Evolutionary conservation across 2,888 invertebrate genomes (phyloP).

Genomic region (Pandemis cinnamomeana): DNA sequence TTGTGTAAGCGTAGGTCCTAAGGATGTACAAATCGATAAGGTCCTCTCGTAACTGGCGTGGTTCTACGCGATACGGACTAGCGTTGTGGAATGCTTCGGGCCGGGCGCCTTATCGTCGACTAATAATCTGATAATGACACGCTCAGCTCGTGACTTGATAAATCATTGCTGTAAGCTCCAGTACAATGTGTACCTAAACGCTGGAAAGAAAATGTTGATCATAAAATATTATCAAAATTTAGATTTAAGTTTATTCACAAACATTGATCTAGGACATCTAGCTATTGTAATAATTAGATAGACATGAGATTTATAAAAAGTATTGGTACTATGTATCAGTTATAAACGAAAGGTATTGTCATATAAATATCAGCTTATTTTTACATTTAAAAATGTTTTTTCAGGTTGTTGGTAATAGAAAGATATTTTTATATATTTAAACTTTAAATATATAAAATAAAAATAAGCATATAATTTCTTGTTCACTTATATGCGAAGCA

Average conservation of each 20-base stretch:
- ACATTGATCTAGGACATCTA: constrained; percentile 34
- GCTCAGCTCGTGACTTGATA: constrained; percentile 14
- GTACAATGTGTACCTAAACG: constrained; percentile 29
- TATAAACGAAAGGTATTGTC: constrained; percentile 30
- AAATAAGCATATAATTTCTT: constrained; percentile 34
- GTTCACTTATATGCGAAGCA: constrained; percentile 18
- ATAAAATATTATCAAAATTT: constrained; percentile 25
- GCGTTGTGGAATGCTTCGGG: constrained; percentile 20
- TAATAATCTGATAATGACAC: constrained; percentile 19
- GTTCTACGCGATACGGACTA: constrained; percentile 46
- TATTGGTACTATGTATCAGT: constrained; percentile 73
- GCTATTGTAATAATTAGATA: constrained; percentile 45
- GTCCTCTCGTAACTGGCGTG: constrained; percentile 46
- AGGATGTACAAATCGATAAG: constrained; percentile 58
- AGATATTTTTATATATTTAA: constrained; percentile 41
- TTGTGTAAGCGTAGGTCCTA: constrained; percentile 50
- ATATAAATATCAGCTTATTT: constrained; percentile 25
- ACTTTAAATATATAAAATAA: background rate
- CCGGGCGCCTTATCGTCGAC: constrained; percentile 18
- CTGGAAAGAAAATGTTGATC: constrained; percentile 33
- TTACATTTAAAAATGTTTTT: constrained; percentile 22
- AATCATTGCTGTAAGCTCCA: constrained; percentile 24
- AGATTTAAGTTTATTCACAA: constrained; percentile 16
- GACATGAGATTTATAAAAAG: constrained; percentile 44
- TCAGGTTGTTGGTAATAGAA: constrained; percentile 35